Percentiles rank a stretch among this genome's conserved stretches.
These are phyloP conservation scores for Heliconius hermathena DNA, from an alignment of 1,140 invertebrate species.

Conservation along the genomic window DNA sequence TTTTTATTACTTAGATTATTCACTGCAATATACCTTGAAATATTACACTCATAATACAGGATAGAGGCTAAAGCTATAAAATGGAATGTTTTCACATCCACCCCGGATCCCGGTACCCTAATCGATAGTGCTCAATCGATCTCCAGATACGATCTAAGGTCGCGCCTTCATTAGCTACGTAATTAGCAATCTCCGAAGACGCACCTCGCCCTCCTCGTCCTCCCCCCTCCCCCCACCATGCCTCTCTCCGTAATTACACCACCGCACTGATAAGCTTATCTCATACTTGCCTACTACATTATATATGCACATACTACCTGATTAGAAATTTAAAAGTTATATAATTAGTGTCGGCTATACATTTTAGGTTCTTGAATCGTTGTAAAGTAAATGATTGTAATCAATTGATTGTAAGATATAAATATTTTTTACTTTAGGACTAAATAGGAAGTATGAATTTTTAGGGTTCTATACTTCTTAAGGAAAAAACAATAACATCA, in stretches of 20 bases:
- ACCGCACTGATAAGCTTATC: slow-evolving; percentile 1
- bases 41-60: no score
- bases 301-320: neutral
- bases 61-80: no score
- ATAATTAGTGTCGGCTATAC: neutral
- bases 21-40: no score
- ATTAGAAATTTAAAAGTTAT: neutral
- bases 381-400: neutral
- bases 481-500: no score
- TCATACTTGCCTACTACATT: neutral
- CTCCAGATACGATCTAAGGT: slow-evolving; percentile 21
- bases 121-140: neutral
- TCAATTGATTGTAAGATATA: neutral
- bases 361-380: neutral
- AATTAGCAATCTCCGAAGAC: slow-evolving; percentile 36
- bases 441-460: no score
- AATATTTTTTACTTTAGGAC: no score
- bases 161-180: slow-evolving; percentile 35
- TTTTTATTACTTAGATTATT: no score
- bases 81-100: no score
- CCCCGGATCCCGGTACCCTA: neutral
- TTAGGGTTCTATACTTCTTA: no score
- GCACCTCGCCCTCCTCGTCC: neutral
- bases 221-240: neutral
- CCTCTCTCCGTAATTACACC: neutral